Evolutionary conservation across 2,888 invertebrate species (phyloP).

Genomic region (Ephialtes manifestator): DNA sequence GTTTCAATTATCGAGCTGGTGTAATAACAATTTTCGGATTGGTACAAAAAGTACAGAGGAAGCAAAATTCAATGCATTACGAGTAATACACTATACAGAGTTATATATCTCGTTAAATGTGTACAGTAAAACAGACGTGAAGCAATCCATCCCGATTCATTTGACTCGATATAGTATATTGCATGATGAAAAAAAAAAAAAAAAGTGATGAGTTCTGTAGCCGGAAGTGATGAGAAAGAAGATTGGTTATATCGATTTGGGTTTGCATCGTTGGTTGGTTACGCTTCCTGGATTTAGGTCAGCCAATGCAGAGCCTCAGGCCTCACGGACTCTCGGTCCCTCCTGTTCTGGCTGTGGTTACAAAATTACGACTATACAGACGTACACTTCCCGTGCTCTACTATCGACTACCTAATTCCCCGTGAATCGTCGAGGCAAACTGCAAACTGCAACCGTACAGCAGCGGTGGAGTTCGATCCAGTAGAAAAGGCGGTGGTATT

Average conservation of each 20-base stretch:
- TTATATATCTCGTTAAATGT: constrained; percentile 4
- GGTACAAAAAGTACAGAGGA: background rate
- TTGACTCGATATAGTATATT: constrained; percentile 12
- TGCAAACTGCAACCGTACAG: constrained; percentile 34
- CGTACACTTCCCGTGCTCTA: background rate
- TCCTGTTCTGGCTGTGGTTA: constrained; percentile 16
- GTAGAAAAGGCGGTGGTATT: constrained; percentile 25
- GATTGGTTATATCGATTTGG: constrained; percentile 51
- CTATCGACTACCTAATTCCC: constrained; percentile 20
- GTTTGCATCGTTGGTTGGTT: constrained; percentile 27
- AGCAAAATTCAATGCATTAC: background rate
- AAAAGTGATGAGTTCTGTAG: constrained; percentile 42
- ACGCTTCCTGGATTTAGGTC: constrained; percentile 37
- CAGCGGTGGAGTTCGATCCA: constrained; percentile 17
- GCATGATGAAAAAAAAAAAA: constrained; percentile 43
- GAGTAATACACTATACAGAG: background rate
- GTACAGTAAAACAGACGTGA: background rate
- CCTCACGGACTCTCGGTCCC: constrained; percentile 17
- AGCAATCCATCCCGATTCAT: constrained; percentile 26
- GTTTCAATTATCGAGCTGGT: background rate
- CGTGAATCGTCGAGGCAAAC: constrained; percentile 20
- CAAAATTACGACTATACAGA: constrained; percentile 27
- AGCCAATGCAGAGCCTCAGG: constrained; percentile 3
- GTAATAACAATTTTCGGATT: background rate
- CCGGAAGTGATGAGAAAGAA: constrained; percentile 38